phyloP scores from a whole-genome alignment of 2,888 invertebrate genomes.

The Mythimna lalbum region DNA sequence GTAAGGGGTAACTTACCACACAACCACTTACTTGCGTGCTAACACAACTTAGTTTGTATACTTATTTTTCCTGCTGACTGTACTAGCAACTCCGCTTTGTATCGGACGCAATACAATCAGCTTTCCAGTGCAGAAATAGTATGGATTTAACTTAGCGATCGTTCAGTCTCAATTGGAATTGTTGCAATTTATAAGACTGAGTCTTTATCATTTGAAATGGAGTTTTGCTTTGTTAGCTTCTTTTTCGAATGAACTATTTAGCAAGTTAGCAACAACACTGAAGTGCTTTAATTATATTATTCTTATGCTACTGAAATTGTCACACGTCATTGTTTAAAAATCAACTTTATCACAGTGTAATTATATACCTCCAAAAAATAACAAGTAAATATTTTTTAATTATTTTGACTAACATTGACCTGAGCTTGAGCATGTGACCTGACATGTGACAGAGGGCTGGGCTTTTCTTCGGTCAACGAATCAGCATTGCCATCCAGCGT shows the following conservation, averaged over 20 bases:
- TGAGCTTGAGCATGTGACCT: too few species aligned
- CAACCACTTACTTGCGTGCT: too few species aligned
- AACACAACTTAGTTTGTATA: not conserved
- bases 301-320: not conserved
- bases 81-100: slow-evolving; percentile 40
- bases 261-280: not conserved
- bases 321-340: not conserved
- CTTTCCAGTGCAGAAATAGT: slow-evolving; percentile 39
- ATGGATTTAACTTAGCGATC: slow-evolving; percentile 35
- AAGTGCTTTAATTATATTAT: not conserved
- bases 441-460: too few species aligned
- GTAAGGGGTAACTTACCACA: not conserved
- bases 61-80: not conserved
- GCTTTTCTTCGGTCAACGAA: too few species aligned
- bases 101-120: slow-evolving; percentile 54
- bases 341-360: not conserved
- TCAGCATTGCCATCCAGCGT: too few species aligned
- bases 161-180: slow-evolving; percentile 46
- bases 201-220: slow-evolving; percentile 28
- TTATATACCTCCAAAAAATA: not conserved
- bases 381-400: too few species aligned
- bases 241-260: not conserved
- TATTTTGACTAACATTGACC: too few species aligned
- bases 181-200: slow-evolving; percentile 34
- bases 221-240: slow-evolving; percentile 26